Evolutionary conservation across 2,888 invertebrate species (phyloP), one percentile per base, ranked within the genome.

Genomic region (Chymomyza procnemis): DNA sequence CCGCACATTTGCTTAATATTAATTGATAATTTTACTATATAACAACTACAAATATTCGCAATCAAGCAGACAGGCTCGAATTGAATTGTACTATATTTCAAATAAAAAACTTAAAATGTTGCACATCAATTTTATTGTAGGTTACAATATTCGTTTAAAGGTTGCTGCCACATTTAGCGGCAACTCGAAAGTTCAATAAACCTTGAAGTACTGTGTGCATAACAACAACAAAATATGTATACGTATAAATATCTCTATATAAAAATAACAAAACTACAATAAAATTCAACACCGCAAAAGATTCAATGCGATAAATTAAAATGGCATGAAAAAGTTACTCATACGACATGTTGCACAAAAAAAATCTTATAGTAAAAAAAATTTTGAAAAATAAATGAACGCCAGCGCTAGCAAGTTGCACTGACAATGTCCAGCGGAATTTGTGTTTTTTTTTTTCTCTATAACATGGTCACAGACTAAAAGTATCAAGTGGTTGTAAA

Each of bases 291-390:
- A 54, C 19, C 14, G 54, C 19, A 69, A 72, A 78, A 78, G 79
- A 78, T 78, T 78, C 66, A 59, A 66, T 66, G 72, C 76, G 76
- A 78, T 78, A 78, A 75, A 78, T 78, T 67, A 74, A 78, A 78
- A 78, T 78, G 71, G 55, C 74, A 75, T 78, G 78, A 72, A 67
- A 79, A 74, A 78, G 79, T 78, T 72, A 41, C 66, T 68, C 79
- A 76, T 74, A 72, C 79, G 76, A 64, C 76, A 60, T 68, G 67
- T 69, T 68, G 68, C 50, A 59, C 34, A 62, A 50, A 19, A 19
- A 19, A 16, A 50, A 50, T 19, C 8, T 26, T 26, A 26, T 26
- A 26, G 6, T 8, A 26, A 26, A 26, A 16, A 50, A 50, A 8
- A n/a, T 1, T 8, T 1, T 4, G 16, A 48, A 22, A 56, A 16